Evolutionary conservation across 2,113 vertebrate species (phyloP).

Genomic region (Diphyllodes magnificus): DNA sequence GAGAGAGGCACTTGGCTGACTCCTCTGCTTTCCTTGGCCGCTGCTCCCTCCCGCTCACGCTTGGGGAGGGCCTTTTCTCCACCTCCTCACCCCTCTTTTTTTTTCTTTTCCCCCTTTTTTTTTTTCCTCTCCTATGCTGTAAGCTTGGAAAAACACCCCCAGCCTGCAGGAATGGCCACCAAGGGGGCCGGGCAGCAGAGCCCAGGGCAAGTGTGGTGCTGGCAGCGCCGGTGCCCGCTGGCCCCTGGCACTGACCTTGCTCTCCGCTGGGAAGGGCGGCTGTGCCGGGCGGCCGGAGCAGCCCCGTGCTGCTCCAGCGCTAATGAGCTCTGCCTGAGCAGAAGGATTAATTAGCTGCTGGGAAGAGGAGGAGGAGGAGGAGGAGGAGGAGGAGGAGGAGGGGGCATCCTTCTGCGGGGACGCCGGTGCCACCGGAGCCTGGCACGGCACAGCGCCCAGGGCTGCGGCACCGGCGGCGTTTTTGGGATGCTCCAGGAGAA

Average conservation of each 20-base stretch:
- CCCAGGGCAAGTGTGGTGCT: fast-evolving
- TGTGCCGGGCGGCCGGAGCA: background rate
- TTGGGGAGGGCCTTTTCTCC: background rate
- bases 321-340: slow-evolving; percentile 58
- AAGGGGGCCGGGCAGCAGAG: background rate
- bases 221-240: background rate
- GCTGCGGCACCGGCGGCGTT: background rate
- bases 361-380: background rate
- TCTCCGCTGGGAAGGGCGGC: background rate
- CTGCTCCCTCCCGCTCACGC: background rate
- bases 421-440: background rate
- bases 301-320: background rate
- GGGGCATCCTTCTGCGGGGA: background rate
- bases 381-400: background rate
- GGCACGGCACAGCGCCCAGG: background rate
- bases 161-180: background rate
- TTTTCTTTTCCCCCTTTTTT: fast-evolving
- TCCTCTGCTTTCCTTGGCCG: slow-evolving; percentile 56
- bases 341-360: slow-evolving; percentile 56
- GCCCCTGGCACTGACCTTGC: background rate
- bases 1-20: slow-evolving; percentile 56
- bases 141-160: background rate
- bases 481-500: background rate
- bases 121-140: background rate
- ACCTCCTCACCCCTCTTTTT: background rate